Base-by-base conservation (phyloP, 1,140 invertebrate species). In the Polypedilum pembai region DNA sequence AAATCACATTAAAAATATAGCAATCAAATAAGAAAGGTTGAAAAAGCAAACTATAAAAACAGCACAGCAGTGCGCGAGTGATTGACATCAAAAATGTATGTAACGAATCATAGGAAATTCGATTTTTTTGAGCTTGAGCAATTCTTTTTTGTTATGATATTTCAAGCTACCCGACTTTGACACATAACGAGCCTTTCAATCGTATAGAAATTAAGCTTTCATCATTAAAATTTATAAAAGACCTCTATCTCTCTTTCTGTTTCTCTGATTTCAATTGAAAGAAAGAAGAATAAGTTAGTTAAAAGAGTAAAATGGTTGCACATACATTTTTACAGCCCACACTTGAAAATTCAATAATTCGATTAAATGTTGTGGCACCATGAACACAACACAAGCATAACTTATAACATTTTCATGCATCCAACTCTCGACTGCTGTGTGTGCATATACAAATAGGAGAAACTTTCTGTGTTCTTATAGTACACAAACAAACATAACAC, bases 311-410 rank as follows among this genome's bases (percentile, higher is more conserved):
- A 56, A 56, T 3, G n/a, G 10, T 15, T 15, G n/a, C 10, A 15
- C 10, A 56, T 56, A 56, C 1, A 15, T 56, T 56, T 66, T 66
- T 66, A n/a, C 63, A 66, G 3, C 18, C n/a, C 1, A 8, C 4
- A 2, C 17, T 17, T n/a, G 7, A 20, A 66, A 66, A 66, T 66
- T 66, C 63, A 20, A 66, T 66, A 66, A 66, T 66, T 66, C 63
- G 63, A 66, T 66, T 66, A 66, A 7, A 66, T 45, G 18, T 66
- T 66, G 63, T 66, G 63, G 63, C 10, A 18, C n/a, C n/a, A 17
- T 56, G 10, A 17, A 66, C 18, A 17, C n/a, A 66, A 17, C n/a
- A 66, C 63, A 66, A 8, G 1, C 63, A 17, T 2, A 33, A 33
- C 24, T 18, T 17, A n/a, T 18, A 66, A 17, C 63, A 66, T 66